Evolutionary conservation across 2,888 invertebrate genomes (phyloP).

Genomic region (Brachylomia viminalis): DNA sequence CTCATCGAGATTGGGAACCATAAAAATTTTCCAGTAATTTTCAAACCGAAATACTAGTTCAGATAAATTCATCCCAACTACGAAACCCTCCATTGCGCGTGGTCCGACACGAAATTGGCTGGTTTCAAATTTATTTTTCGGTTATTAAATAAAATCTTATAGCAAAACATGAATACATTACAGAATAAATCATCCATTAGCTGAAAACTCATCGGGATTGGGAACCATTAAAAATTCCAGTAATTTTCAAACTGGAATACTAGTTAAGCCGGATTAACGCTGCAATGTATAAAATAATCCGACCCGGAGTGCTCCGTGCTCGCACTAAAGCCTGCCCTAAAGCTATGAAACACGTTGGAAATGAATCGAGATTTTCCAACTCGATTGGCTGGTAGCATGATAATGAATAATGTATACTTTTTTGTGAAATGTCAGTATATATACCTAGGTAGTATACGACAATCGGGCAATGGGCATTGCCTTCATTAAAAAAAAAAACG

Average conservation of each 20-base stretch:
- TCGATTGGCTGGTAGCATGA: background rate
- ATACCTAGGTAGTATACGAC: too few species aligned
- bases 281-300: constrained; percentile 51
- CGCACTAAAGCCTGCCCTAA: constrained; percentile 20
- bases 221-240: constrained; percentile 36
- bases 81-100: too few species aligned
- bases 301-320: constrained; percentile 23
- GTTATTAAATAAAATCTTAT: background rate
- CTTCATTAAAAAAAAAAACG: background rate
- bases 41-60: too few species aligned
- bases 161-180: background rate
- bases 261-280: constrained; percentile 47
- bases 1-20: too few species aligned
- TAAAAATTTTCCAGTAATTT: too few species aligned
- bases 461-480: background rate
- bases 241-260: constrained; percentile 45
- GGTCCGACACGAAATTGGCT: too few species aligned
- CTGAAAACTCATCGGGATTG: constrained; percentile 12
- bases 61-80: too few species aligned
- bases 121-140: background rate
- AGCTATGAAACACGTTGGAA: constrained; percentile 39
- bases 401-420: constrained; percentile 5
- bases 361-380: constrained; percentile 45
- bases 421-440: background rate
- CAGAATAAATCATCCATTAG: constrained; percentile 15